These are phyloP conservation scores for Poliocrania exsul DNA, from an alignment of 2,797 vertebrate genomes.

Conservation along the genomic window DNA sequence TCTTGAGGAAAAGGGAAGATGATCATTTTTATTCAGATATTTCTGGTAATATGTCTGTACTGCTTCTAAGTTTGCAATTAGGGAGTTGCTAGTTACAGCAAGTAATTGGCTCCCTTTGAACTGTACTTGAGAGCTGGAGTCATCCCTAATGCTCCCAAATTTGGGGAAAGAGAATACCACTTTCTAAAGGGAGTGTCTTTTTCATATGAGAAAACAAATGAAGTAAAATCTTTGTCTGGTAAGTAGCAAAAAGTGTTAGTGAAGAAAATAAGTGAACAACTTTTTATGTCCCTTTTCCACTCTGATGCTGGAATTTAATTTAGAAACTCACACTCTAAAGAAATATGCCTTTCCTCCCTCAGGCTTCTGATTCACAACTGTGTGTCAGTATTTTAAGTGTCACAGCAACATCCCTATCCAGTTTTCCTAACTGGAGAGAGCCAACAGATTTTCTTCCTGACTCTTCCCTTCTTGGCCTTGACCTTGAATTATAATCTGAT, in stretches of 20 bases:
- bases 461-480: constrained; percentile 8
- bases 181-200: neutral
- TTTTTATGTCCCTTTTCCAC: neutral
- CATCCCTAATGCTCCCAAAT: neutral
- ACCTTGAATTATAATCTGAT: constrained; percentile 54
- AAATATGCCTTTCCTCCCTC: neutral
- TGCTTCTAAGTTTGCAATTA: neutral
- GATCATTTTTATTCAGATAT: neutral
- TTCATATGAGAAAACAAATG: neutral
- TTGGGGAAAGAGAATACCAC: neutral
- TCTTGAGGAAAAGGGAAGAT: neutral
- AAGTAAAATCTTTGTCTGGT: neutral
- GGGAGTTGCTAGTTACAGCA: neutral
- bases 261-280: neutral
- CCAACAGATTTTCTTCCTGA: neutral
- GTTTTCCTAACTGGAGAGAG: neutral
- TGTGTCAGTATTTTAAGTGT: neutral
- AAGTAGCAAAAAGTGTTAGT: neutral
- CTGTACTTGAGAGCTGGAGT: neutral
- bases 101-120: neutral
- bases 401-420: neutral
- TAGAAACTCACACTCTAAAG: neutral
- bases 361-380: neutral
- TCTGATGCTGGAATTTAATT: neutral
- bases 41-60: neutral